phyloP scores from a whole-genome alignment of 2,888 invertebrate genomes.

The Didymodactylos carnosus region DNA sequence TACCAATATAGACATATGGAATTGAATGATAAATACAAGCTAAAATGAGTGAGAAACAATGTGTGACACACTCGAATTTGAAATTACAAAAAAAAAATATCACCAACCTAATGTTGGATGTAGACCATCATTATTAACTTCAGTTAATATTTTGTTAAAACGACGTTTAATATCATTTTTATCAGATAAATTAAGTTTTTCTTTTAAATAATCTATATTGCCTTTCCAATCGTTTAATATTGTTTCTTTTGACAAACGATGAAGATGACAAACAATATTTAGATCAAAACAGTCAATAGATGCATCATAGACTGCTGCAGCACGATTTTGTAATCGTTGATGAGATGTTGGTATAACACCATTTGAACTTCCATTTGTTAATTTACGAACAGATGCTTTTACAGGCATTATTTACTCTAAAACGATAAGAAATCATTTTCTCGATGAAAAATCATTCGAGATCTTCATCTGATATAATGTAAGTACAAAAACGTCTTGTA shows the following conservation, averaged over 20 bases:
- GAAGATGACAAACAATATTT: not conserved
- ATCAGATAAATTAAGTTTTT: not conserved
- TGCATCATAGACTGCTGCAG: not conserved
- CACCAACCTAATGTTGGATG: not conserved
- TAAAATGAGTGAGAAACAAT: too few species aligned
- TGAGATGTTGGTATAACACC: not conserved
- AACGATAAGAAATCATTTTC: too few species aligned
- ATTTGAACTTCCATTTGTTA: not conserved
- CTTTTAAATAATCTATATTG: not conserved
- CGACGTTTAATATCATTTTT: not conserved
- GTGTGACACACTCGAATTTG: too few species aligned
- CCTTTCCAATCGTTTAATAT: not conserved
- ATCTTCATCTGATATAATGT: too few species aligned
- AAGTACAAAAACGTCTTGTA: too few species aligned
- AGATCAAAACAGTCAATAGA: not conserved
- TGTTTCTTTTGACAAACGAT: not conserved
- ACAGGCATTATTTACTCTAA: too few species aligned
- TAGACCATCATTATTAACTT: not conserved
- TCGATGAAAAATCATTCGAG: too few species aligned
- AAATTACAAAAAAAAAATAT: not conserved
- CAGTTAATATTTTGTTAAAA: not conserved
- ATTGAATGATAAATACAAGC: not conserved
- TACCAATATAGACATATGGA: not conserved
- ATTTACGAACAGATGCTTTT: not conserved
- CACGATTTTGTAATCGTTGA: not conserved